A percentile compares a stretch with the other conserved stretches of the same genome.
These are phyloP conservation scores for Danaus chrysippus DNA, from an alignment of 2,888 invertebrate species.

Conservation along the genomic window DNA sequence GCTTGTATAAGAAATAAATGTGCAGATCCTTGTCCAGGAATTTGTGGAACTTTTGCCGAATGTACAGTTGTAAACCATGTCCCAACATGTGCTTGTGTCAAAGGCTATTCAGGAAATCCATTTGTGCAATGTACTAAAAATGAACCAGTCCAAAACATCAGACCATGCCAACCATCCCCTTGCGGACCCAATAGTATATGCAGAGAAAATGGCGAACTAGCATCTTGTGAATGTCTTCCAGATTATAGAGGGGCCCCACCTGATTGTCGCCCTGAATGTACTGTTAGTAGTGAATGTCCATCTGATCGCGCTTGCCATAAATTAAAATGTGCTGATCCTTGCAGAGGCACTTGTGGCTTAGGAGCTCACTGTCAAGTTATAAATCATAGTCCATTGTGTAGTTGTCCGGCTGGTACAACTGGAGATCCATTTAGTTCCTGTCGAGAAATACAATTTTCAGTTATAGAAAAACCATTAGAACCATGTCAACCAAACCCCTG, in stretches of 20 bases:
- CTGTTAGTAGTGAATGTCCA: slow-evolving; percentile 87
- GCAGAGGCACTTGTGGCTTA: slow-evolving; percentile 85
- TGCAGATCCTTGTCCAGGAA: slow-evolving; percentile 90
- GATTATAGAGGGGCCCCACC: slow-evolving; percentile 85
- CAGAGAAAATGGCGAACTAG: slow-evolving; percentile 84
- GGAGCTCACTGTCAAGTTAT: slow-evolving; percentile 86
- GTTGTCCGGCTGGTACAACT: slow-evolving; percentile 81
- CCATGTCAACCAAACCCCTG: slow-evolving; percentile 89
- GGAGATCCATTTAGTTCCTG: slow-evolving; percentile 84
- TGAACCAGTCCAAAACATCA: slow-evolving; percentile 54
- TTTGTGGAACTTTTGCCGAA: slow-evolving; percentile 90
- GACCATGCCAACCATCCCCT: slow-evolving; percentile 86
- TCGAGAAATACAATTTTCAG: slow-evolving; percentile 51
- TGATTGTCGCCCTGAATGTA: slow-evolving; percentile 87
- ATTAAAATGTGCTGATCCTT: slow-evolving; percentile 89
- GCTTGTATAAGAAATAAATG: slow-evolving; percentile 92
- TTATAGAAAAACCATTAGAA: slow-evolving; percentile 54
- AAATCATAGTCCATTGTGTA: slow-evolving; percentile 89
- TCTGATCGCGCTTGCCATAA: slow-evolving; percentile 86
- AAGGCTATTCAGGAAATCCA: slow-evolving; percentile 87
- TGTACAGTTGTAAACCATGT: slow-evolving; percentile 92
- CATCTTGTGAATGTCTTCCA: slow-evolving; percentile 85
- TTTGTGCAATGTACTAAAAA: slow-evolving; percentile 63
- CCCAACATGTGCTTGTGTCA: slow-evolving; percentile 89
- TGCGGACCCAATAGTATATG: slow-evolving; percentile 89